Base-by-base conservation (phyloP, 2,888 invertebrate genomes). In the Tenodera sinensis region DNA sequence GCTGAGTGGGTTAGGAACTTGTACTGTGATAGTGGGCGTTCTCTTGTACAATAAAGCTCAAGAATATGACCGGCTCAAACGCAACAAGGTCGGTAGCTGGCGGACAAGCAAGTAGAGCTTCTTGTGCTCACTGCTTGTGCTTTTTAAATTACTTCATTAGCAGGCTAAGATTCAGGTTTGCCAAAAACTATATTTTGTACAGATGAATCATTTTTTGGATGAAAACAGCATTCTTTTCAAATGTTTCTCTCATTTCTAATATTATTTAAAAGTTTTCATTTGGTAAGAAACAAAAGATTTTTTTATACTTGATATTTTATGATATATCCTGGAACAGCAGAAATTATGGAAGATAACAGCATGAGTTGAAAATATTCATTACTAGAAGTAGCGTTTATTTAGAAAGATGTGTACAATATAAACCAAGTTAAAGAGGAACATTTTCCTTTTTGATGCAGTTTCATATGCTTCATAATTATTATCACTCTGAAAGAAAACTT, bases 1-100 rank as follows among this genome's bases (percentile, higher is more conserved):
- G 88, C 93, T 96, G 90, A 96, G 96, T 92, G 96, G 96, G 30
- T 93, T 96, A 87, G 97, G 97, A 71, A 97, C 97, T 2, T 93
- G 94, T 88, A 94, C 95, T 89, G 97, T 97, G 89, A 96, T 96
- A 91, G 93, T 95, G 28, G 97, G 97, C 86, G 97, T 97, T 84
- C 93, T 97, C 89, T 93, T 96, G 86, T 97, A 97, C 93, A 97
- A 96, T 91, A 96, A 96, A 93, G 96, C 96, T 42, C 95, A 96
- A 92, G 94, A 95, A 91, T 95, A 94, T 90, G 95, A 95, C 92
- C 90, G 90, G 83, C 91, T 89, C 47, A 89, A 90, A 30, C 88
- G 88, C 82, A 90, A 83, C 86, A 90, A 90, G 90, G 90, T 90
- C n/a, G 88, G 90, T 89, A 71, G 54, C 25, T 71, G 54, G 54